A percentile compares a stretch with the other conserved stretches of the same genome.
Evolutionary conservation across 2,113 vertebrate species (phyloP).

Genomic region (Nicator chloris): DNA sequence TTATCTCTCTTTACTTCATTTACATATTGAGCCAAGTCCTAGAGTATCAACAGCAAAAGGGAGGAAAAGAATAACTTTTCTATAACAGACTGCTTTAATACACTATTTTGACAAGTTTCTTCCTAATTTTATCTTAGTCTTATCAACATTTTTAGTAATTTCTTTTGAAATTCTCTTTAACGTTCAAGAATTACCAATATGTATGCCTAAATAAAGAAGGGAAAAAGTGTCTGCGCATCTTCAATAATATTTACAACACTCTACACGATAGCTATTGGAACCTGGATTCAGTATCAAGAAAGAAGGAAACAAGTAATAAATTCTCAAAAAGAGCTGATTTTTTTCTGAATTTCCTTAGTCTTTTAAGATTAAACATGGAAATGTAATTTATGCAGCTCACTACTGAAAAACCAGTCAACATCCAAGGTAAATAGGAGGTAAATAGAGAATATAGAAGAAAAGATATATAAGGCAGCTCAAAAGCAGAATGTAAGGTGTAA

Average conservation of each 20-base stretch:
- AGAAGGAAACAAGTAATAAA: neutral
- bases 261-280: neutral
- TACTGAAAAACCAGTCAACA: neutral
- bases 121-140: neutral
- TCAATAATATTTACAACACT: neutral
- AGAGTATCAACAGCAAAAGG: constrained; percentile 29
- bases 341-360: neutral
- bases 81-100: neutral
- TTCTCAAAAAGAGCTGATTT: neutral
- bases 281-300: neutral
- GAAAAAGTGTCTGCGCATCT: neutral
- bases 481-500: neutral
- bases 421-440: neutral
- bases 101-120: neutral
- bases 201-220: neutral
- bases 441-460: neutral
- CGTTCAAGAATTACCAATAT: neutral
- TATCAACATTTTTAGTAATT: neutral
- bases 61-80: neutral
- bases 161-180: neutral
- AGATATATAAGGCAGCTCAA: neutral
- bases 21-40: constrained; percentile 98
- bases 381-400: neutral
- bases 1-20: constrained; percentile 99
- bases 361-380: neutral